Conservation (phyloP, 2,797 vertebrate species). For the Ficedula albicollis region DNA sequence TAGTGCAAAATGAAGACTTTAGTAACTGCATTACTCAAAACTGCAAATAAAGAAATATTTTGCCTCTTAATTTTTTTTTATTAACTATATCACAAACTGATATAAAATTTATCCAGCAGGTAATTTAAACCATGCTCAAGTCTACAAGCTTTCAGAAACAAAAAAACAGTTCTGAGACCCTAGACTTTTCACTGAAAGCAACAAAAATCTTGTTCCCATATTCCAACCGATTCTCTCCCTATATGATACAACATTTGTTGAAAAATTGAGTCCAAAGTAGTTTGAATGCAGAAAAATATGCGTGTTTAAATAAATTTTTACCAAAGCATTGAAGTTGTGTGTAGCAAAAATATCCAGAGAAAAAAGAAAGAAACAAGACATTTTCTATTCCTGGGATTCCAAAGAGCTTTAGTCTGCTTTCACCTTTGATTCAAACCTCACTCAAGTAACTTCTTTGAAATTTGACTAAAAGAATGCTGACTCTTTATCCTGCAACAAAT, state of each 20-base stretch:
- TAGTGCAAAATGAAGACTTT: background rate
- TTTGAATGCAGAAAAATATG: background rate
- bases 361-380: background rate
- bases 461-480: conserved; percentile 33
- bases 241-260: background rate
- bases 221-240: background rate
- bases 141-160: background rate
- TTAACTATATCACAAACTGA: background rate
- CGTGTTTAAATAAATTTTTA: background rate
- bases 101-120: background rate
- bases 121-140: background rate
- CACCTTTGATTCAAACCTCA: conserved; percentile 8
- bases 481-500: conserved; percentile 21
- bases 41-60: background rate
- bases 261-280: background rate
- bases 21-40: conserved; percentile 12
- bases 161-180: background rate
- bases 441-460: conserved; percentile 39
- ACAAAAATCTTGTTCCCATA: background rate
- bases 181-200: background rate
- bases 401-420: background rate
- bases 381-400: background rate
- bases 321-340: background rate
- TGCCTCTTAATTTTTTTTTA: background rate
- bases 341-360: background rate